phyloP scores from a whole-genome alignment of 2,113 vertebrate species.

The Chaetorhynchus papuensis region DNA sequence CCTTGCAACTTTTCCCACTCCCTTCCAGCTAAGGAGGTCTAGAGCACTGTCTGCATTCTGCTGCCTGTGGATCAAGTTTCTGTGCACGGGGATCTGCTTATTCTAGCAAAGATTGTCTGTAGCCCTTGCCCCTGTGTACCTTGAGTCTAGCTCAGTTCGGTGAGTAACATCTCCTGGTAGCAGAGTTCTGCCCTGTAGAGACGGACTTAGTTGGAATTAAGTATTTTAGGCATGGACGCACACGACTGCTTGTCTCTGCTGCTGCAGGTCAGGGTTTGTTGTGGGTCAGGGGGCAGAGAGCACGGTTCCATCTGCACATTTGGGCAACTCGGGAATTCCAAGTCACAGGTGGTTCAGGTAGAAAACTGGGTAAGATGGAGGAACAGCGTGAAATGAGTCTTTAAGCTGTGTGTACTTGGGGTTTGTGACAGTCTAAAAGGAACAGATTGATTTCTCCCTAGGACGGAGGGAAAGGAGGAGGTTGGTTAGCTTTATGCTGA shows the following conservation, averaged over 20 bases:
- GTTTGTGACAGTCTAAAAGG: background rate
- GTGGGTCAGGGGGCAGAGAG: background rate
- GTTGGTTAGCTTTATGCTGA: background rate
- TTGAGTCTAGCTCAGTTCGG: accelerated
- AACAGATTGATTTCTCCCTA: background rate
- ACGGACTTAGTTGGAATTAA: accelerated
- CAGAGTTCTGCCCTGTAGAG: accelerated
- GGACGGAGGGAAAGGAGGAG: background rate
- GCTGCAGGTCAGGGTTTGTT: background rate
- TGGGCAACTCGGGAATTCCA: background rate
- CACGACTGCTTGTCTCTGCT: background rate
- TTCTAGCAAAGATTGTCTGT: background rate
- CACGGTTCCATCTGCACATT: accelerated
- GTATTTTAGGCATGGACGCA: accelerated
- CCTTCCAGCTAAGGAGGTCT: background rate
- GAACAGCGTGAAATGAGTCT: accelerated
- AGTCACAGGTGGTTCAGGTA: background rate
- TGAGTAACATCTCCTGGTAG: background rate
- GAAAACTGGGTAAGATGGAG: accelerated
- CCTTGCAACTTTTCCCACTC: too few relatives aligned
- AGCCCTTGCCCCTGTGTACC: accelerated
- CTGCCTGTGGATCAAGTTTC: background rate
- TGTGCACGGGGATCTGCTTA: accelerated
- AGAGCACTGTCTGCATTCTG: accelerated
- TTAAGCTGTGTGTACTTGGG: accelerated